Percentiles rank a stretch among this genome's conserved stretches.
Conservation (phyloP, 2,113 vertebrate genomes). For the Sylvia atricapilla region DNA sequence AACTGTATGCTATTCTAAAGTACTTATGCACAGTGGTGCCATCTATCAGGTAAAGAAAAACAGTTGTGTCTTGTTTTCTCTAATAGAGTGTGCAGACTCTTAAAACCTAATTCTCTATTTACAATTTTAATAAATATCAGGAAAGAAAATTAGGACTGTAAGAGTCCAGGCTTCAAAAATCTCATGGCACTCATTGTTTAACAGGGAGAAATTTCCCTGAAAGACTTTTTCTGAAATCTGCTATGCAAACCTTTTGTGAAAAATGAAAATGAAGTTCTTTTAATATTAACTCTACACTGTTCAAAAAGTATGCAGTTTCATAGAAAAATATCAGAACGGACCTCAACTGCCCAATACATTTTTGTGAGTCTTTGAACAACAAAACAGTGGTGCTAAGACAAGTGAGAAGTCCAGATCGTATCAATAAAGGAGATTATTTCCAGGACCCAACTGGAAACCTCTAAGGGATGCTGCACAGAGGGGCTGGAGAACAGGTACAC, state of each 20-base stretch:
- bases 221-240: background rate
- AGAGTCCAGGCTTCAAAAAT: background rate
- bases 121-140: background rate
- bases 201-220: background rate
- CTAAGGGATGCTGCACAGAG: background rate
- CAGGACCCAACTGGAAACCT: background rate
- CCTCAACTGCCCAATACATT: background rate
- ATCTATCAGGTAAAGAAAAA: background rate
- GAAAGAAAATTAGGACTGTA: background rate
- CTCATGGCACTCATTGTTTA: background rate
- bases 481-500: background rate
- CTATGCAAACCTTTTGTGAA: background rate
- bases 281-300: background rate
- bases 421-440: background rate
- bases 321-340: background rate
- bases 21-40: background rate
- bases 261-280: background rate
- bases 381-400: background rate
- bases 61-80: background rate
- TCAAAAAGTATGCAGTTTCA: background rate
- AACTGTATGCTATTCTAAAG: background rate
- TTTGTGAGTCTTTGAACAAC: background rate
- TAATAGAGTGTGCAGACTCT: background rate
- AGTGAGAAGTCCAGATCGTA: background rate
- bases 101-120: background rate